phyloP scores from a whole-genome alignment of 1,140 invertebrate species.

The Phymorhynchus buccinoides region DNA sequence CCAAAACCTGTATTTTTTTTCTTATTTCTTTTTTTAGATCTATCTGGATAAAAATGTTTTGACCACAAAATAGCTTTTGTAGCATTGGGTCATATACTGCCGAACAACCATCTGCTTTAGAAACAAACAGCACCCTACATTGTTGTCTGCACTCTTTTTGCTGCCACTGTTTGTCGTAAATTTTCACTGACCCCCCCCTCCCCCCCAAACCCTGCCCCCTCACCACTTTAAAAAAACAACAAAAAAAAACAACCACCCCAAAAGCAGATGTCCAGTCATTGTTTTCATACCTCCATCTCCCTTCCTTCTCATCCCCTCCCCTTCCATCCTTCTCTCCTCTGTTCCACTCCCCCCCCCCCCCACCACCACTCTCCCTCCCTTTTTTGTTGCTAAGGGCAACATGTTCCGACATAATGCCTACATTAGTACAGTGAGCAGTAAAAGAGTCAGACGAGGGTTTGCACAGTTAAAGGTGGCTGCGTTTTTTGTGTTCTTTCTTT shows the following conservation, averaged over 20 bases:
- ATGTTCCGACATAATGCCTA: not conserved
- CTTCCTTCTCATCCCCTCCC: too few relatives aligned
- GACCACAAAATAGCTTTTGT: not conserved
- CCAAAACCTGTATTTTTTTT: too few relatives aligned
- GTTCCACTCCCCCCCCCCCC: not conserved
- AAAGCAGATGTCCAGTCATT: not conserved
- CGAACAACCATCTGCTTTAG: not conserved
- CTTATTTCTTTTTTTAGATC: not conserved
- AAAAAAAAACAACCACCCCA: not conserved
- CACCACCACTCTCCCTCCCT: too few relatives aligned
- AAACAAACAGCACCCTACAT: not conserved
- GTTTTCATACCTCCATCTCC: too few relatives aligned
- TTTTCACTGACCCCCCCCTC: too few relatives aligned
- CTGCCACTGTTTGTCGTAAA: not conserved
- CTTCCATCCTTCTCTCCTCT: too few relatives aligned
- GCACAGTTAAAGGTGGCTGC: constrained; percentile 1
- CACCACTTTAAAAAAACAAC: not conserved
- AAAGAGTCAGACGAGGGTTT: not conserved
- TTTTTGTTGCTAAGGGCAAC: too few relatives aligned
- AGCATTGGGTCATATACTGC: not conserved
- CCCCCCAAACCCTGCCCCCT: too few relatives aligned
- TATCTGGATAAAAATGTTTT: not conserved
- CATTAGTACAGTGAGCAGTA: not conserved
- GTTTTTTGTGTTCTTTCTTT: not conserved
- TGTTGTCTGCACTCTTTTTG: not conserved